A percentile compares a stretch with the other conserved stretches of the same genome.
These are phyloP conservation scores for Lagorchestes hirsutus DNA, from an alignment of 2,797 vertebrate species.

Conservation along the genomic window DNA sequence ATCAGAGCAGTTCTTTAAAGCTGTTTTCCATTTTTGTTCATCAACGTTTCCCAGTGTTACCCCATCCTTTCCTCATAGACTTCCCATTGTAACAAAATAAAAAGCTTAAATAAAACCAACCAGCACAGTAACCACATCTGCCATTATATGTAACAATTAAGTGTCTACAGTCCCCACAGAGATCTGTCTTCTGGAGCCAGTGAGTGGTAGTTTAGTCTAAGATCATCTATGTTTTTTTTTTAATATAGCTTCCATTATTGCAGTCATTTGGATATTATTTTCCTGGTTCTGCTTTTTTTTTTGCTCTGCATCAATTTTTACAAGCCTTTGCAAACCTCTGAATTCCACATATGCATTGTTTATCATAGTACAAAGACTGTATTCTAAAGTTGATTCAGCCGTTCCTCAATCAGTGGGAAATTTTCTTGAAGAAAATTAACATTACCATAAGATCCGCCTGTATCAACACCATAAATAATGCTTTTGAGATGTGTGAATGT, in stretches of 20 bases:
- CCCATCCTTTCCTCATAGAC: background rate
- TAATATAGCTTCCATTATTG: background rate
- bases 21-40: background rate
- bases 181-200: background rate
- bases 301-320: background rate
- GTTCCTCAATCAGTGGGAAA: background rate
- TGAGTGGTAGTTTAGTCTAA: background rate
- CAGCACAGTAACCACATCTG: background rate
- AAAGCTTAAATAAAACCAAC: background rate
- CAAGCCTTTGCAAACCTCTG: background rate
- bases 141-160: background rate
- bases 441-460: background rate
- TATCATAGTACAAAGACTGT: background rate
- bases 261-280: background rate
- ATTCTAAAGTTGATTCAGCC: background rate
- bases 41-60: background rate
- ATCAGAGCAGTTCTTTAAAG: background rate
- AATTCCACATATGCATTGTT: background rate
- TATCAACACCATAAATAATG: background rate
- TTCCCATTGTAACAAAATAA: background rate
- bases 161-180: background rate
- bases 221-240: background rate
- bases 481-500: background rate
- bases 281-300: background rate
- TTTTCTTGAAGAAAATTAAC: slow-evolving; percentile 30